phyloP scores from a whole-genome alignment of 2,797 vertebrate species.

The Protonibea diacanthus region DNA sequence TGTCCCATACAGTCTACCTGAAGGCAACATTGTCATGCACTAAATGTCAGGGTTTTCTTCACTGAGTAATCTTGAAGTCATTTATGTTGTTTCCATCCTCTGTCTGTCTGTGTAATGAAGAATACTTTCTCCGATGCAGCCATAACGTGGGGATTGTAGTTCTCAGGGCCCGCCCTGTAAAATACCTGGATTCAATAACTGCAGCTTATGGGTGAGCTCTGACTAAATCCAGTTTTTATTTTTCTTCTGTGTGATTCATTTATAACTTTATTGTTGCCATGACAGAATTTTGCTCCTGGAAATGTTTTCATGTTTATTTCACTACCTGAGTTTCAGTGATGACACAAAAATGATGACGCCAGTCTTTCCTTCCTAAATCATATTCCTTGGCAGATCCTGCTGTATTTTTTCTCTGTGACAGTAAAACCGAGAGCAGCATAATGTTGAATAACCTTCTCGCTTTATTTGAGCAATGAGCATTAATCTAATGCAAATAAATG shows the following conservation, averaged over 20 bases:
- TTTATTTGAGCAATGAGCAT: conserved; percentile 80
- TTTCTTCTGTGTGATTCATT: neutral
- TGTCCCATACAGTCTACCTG: neutral
- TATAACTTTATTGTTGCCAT: neutral
- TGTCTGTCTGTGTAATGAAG: neutral
- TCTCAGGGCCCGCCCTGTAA: neutral
- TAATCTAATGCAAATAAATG: conserved; percentile 83
- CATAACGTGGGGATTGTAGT: neutral
- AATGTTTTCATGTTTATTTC: neutral
- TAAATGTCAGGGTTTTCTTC: neutral
- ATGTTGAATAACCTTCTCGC: conserved; percentile 36
- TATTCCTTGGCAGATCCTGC: neutral
- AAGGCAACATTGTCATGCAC: neutral
- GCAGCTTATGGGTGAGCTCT: neutral
- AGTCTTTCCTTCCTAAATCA: neutral
- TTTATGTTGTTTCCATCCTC: neutral
- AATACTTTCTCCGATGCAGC: neutral
- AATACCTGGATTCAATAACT: neutral
- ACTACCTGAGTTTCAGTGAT: neutral
- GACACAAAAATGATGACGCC: neutral
- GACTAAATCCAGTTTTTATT: neutral
- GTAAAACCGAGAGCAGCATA: neutral
- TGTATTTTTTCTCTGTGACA: conserved; percentile 9
- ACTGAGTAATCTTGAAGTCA: neutral
- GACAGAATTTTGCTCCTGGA: neutral